Evolutionary conservation across 2,797 vertebrate genomes (phyloP), one percentile per base, ranked within the genome.

Genomic region (Molossus molossus): DNA sequence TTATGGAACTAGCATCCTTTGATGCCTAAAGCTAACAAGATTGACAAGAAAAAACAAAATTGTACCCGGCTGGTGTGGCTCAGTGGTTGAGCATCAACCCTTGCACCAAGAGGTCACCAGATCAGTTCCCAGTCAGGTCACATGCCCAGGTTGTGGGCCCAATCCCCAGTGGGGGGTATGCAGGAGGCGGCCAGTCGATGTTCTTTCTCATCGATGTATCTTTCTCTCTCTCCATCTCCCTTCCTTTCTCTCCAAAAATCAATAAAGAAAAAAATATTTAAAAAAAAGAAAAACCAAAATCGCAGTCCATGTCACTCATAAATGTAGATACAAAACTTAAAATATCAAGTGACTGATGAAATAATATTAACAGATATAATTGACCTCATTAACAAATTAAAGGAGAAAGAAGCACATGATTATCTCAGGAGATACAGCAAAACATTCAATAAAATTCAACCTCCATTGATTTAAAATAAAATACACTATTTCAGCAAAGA

Each of bases 311-410:
- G 14, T 69, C 40, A 25, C 29, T 76, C 23, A 84, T 60, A 76
- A 85, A 55, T 25, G 45, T 23, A 72, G 57, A 65, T 55, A 83
- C 9, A 95, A 92, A 89, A 72, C 53, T 27, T 72, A 70, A 93
- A 87, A 75, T 75, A 29, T 76, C 53, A 87, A 93, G 60, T 69
- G 64, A 62, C 29, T 62, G n/a, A 87, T 93, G 25, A 93, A 80
- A 29, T 65, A 77, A 65, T 73, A 75, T 58, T 18, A 55, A 62
- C 69, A 60, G 60, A 29, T 88, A 5, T 37, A 84, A 85, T 48
- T 85, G 76, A 57, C 1, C 48, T 76, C n/a, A 64, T 55, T 81
- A 69, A 50, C 18, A 70, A 29, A 76, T 86, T 94, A 94, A 91
- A 70, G 55, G 50, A 95, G 45, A 94, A 79, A 58, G 29, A 25